These are phyloP conservation scores for Cuniculus paca DNA, from an alignment of 2,797 vertebrate genomes.

Conservation along the genomic window DNA sequence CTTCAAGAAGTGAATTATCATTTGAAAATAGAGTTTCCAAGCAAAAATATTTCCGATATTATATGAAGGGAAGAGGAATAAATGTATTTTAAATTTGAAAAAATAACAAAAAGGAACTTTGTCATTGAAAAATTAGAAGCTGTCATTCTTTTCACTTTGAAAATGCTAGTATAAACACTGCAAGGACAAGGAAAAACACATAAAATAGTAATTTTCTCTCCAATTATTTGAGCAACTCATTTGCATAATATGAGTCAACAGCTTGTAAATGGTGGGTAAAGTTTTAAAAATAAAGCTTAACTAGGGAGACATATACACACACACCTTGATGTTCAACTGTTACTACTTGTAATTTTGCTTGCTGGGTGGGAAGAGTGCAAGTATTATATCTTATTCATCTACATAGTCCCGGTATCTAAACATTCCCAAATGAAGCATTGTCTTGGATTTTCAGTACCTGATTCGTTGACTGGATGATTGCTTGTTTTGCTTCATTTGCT, in stretches of 20 bases:
- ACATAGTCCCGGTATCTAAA: background rate
- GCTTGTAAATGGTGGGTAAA: background rate
- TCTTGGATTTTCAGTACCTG: background rate
- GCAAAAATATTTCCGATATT: background rate
- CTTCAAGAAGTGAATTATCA: constrained; percentile 9
- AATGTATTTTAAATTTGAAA: background rate
- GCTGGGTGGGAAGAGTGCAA: background rate
- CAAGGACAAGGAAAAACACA: background rate
- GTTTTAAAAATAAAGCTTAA: background rate
- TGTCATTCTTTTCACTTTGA: background rate
- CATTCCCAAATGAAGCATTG: background rate
- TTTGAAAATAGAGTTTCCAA: background rate
- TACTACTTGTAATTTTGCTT: background rate
- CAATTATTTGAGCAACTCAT: constrained; percentile 19
- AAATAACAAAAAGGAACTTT: background rate
- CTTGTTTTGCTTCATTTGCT: background rate
- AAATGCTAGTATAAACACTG: background rate
- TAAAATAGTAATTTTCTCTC: background rate
- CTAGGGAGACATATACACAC: background rate
- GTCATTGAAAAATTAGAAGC: background rate
- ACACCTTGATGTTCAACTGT: background rate
- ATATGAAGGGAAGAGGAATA: background rate
- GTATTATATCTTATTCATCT: background rate
- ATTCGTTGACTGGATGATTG: background rate
- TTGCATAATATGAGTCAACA: background rate